Conservation (phyloP, 92 coral and sea anemone genomes). For the Anthopleura xanthogrammica region DNA sequence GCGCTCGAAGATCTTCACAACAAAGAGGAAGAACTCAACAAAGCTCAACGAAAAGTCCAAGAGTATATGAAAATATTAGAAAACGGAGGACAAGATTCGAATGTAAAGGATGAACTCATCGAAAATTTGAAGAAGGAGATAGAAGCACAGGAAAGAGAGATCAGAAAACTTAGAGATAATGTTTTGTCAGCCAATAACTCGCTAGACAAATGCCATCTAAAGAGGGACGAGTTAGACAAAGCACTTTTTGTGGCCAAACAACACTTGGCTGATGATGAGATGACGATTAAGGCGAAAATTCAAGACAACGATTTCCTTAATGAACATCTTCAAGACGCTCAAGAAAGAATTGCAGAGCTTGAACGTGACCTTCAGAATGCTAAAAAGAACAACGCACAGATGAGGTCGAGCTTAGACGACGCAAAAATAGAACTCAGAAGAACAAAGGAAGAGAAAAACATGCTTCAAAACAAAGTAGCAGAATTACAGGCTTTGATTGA, state of each 20-base stretch:
- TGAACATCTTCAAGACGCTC: conserved; percentile 62
- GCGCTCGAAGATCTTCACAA: conserved; percentile 56
- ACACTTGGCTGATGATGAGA: conserved; percentile 65
- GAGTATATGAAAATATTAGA: conserved; percentile 68
- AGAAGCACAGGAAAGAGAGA: conserved; percentile 67
- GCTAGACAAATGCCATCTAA: conserved; percentile 50
- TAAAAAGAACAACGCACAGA: conserved; percentile 50
- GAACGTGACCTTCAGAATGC: conserved; percentile 50
- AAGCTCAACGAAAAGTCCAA: conserved; percentile 70
- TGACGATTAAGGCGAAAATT: conserved; percentile 43
- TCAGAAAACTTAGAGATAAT: conserved; percentile 58
- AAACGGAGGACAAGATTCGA: conserved; percentile 70
- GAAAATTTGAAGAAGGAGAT: conserved; percentile 71
- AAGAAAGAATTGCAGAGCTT: conserved; percentile 51
- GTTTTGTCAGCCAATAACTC: conserved; percentile 53
- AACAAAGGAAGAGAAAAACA: conserved; percentile 60
- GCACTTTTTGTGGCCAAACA: conserved; percentile 55
- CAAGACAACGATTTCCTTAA: conserved; percentile 65
- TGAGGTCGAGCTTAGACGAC: conserved; percentile 56
- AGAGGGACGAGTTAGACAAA: conserved; percentile 55
- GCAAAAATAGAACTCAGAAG: conserved; percentile 59
- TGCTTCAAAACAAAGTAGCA: conserved; percentile 34
- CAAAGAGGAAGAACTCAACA: conserved; percentile 65
- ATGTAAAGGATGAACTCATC: conserved; percentile 69
- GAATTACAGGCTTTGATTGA: conserved; percentile 70